A percentile compares a stretch with the other conserved stretches of the same genome.
These are phyloP conservation scores for Sympetrum striolatum DNA, from an alignment of 2,888 invertebrate species.

Conservation along the genomic window DNA sequence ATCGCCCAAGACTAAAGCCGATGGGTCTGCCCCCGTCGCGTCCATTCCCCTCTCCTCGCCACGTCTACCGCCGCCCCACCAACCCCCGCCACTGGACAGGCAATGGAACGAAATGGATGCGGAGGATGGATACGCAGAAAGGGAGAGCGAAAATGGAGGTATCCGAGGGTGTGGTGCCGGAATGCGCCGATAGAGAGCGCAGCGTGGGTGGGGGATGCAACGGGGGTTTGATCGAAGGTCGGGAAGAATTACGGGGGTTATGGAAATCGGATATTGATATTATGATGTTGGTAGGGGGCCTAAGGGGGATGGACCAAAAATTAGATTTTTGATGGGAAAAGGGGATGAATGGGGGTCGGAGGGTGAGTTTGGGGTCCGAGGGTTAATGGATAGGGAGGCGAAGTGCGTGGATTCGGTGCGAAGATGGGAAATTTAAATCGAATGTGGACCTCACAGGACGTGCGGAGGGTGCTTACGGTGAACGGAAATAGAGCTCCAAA, in stretches of 20 bases:
- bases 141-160: not conserved
- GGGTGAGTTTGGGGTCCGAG: not conserved
- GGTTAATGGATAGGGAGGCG: not conserved
- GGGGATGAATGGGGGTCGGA: not conserved
- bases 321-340: not conserved
- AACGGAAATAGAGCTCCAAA: not conserved
- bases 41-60: too few species aligned
- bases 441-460: not conserved
- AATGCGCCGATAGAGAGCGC: not conserved
- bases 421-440: not conserved
- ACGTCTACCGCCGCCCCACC: not conserved
- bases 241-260: too few species aligned
- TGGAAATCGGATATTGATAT: not conserved
- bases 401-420: not conserved
- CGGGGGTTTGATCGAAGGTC: not conserved
- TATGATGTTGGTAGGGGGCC: not conserved
- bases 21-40: not conserved
- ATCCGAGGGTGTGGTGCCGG: not conserved
- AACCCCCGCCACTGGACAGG: not conserved
- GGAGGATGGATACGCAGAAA: not conserved
- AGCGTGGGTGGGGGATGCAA: not conserved
- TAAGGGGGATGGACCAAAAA: not conserved
- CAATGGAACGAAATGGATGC: not conserved
- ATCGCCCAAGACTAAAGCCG: not conserved
- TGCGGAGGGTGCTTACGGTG: not conserved